Evolutionary conservation across 2,113 vertebrate genomes (phyloP).

Genomic region (Neogobius melanostomus): DNA sequence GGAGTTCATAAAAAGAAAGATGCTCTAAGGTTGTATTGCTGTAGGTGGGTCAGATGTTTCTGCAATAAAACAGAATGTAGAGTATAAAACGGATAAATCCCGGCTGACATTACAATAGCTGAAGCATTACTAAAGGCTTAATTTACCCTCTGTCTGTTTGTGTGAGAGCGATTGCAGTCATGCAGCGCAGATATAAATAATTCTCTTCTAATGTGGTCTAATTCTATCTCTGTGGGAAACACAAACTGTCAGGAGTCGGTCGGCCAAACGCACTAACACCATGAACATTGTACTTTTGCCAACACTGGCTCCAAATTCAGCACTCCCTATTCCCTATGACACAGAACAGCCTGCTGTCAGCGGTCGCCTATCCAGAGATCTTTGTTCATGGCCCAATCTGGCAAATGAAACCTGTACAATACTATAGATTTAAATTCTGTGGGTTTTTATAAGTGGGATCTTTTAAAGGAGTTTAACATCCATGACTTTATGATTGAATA

Average conservation of each 20-base stretch:
- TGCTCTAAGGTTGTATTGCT: not conserved
- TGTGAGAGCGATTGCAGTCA: slow-evolving; percentile 9
- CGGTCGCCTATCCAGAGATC: slow-evolving; percentile 27
- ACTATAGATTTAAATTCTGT: not conserved
- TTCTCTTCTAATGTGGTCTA: slow-evolving; percentile 55
- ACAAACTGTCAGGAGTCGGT: slow-evolving; percentile 46
- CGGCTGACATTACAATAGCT: slow-evolving; percentile 18
- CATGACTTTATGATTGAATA: too few species aligned
- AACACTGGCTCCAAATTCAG: slow-evolving; percentile 7
- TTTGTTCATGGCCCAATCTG: slow-evolving; percentile 4
- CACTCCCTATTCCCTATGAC: slow-evolving; percentile 38
- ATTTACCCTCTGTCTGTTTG: slow-evolving; percentile 37
- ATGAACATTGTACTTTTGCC: slow-evolving; percentile 4
- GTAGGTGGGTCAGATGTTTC: slow-evolving; percentile 12
- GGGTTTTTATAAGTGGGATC: not conserved
- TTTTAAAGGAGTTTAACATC: not conserved
- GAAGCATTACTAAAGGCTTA: slow-evolving; percentile 39
- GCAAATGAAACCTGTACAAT: not conserved
- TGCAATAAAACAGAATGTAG: slow-evolving; percentile 6
- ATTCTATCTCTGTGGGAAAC: slow-evolving; percentile 60
- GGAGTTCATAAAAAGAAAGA: slow-evolving; percentile 4
- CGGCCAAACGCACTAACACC: slow-evolving; percentile 43
- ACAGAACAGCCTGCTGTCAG: slow-evolving; percentile 42
- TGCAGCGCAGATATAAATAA: slow-evolving; percentile 52
- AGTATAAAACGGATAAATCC: slow-evolving; percentile 15